These are phyloP conservation scores for Andrena praecox DNA, from an alignment of 2,888 invertebrate species.

Conservation along the genomic window DNA sequence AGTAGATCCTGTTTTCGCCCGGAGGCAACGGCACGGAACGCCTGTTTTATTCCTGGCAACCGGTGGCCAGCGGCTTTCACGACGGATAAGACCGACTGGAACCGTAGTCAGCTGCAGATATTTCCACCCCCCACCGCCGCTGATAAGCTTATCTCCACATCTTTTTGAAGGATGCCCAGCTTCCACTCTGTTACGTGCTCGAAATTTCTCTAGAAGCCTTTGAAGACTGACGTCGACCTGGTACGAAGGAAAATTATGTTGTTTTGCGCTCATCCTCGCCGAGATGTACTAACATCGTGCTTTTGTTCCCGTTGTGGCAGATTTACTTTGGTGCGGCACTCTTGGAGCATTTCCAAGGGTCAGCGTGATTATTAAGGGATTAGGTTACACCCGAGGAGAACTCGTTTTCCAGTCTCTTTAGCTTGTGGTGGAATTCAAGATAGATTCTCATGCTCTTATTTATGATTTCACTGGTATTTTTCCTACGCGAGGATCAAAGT, in stretches of 20 bases:
- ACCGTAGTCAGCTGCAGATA: constrained; percentile 26
- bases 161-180: background rate
- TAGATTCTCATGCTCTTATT: too few relatives aligned
- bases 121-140: constrained; percentile 16
- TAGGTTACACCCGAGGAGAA: too few relatives aligned
- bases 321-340: too few relatives aligned
- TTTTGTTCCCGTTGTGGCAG: too few relatives aligned
- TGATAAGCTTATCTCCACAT: constrained; percentile 35
- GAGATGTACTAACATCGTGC: too few relatives aligned
- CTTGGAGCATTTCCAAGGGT: too few relatives aligned
- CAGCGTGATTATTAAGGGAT: too few relatives aligned
- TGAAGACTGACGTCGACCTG: background rate
- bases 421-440: too few relatives aligned
- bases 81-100: constrained; percentile 11
- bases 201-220: constrained; percentile 1
- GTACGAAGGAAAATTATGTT: background rate
- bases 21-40: constrained; percentile 2
- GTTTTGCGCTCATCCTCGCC: background rate
- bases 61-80: constrained; percentile 28
- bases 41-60: constrained; percentile 42
- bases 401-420: too few relatives aligned
- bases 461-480: too few relatives aligned
- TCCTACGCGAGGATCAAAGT: too few relatives aligned
- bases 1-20: constrained; percentile 21
- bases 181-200: constrained; percentile 1